phyloP scores from a whole-genome alignment of 1,140 invertebrate species.

The Trichoplusia ni region DNA sequence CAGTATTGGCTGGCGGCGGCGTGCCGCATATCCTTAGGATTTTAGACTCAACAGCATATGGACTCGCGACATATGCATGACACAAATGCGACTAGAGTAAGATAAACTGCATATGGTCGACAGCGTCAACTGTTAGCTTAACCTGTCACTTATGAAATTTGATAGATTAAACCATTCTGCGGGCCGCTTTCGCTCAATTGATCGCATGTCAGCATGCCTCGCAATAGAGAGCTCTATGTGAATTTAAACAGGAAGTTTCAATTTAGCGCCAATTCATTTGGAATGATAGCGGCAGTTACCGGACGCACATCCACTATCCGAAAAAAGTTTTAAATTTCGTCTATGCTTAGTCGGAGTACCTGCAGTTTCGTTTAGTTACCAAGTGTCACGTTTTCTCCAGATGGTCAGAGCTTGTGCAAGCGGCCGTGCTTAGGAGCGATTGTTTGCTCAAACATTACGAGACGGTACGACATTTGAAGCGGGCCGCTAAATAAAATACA shows the following conservation, averaged over 20 bases:
- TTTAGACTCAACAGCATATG: slow-evolving; percentile 48
- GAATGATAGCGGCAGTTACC: slow-evolving; percentile 64
- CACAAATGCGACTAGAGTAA: slow-evolving; percentile 44
- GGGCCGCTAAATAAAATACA: slow-evolving; percentile 78
- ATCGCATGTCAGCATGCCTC: slow-evolving; percentile 70
- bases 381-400: slow-evolving; percentile 75
- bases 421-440: slow-evolving; percentile 53
- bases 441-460: slow-evolving; percentile 79
- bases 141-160: slow-evolving; percentile 67
- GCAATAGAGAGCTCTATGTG: slow-evolving; percentile 67
- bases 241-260: slow-evolving; percentile 78
- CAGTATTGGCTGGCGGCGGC: slow-evolving; percentile 43
- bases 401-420: slow-evolving; percentile 77
- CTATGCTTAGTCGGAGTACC: slow-evolving; percentile 55
- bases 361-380: slow-evolving; percentile 54
- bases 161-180: slow-evolving; percentile 67
- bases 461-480: slow-evolving; percentile 78
- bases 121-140: slow-evolving; percentile 48
- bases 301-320: slow-evolving; percentile 60
- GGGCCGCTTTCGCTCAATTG: slow-evolving; percentile 75
- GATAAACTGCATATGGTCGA: slow-evolving; percentile 63
- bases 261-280: slow-evolving; percentile 78
- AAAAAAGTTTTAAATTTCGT: slow-evolving; percentile 68
- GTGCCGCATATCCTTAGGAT: slow-evolving; percentile 41
- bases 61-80: slow-evolving; percentile 49